phyloP scores from a whole-genome alignment of 92 coral and sea anemone species.

The Heliopora coerulea region DNA sequence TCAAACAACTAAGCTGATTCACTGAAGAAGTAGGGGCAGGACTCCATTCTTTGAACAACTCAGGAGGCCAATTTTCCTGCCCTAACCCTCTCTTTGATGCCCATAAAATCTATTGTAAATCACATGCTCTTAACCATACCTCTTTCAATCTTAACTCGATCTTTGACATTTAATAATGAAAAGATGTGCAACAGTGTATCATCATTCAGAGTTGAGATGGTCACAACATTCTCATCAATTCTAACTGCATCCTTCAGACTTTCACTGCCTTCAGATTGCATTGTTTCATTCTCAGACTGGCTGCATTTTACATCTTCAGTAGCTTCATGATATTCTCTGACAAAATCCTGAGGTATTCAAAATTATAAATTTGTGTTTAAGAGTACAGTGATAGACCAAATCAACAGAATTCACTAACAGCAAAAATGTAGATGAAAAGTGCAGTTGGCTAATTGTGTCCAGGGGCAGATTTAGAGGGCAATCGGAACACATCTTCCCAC shows the following conservation, averaged over 20 bases:
- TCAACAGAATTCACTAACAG: too few relatives aligned
- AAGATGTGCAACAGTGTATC: slow-evolving; percentile 76
- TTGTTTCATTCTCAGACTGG: not conserved
- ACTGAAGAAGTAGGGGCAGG: too few relatives aligned
- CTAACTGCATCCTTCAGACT: not conserved
- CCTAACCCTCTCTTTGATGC: not conserved
- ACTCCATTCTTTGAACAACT: too few relatives aligned
- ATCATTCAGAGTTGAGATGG: slow-evolving; percentile 18
- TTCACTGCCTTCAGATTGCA: not conserved
- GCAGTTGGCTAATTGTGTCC: too few relatives aligned
- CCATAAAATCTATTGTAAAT: not conserved
- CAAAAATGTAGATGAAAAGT: too few relatives aligned
- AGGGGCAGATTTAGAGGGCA: too few relatives aligned
- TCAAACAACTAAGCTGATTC: too few relatives aligned
- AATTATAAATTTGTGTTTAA: too few relatives aligned
- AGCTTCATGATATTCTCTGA: slow-evolving; percentile 14
- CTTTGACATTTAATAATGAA: slow-evolving; percentile 70
- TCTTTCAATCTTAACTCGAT: slow-evolving; percentile 77
- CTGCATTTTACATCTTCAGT: slow-evolving; percentile 1
- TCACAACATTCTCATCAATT: not conserved
- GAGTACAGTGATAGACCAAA: too few relatives aligned
- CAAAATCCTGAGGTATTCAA: slow-evolving; percentile 31
- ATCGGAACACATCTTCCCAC: too few relatives aligned
- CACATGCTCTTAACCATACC: slow-evolving; percentile 45
- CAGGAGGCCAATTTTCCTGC: too few relatives aligned